Evolutionary conservation across 2,888 invertebrate species (phyloP), one percentile per base, ranked within the genome.

Genomic region (Caenorhabditis japonica): DNA sequence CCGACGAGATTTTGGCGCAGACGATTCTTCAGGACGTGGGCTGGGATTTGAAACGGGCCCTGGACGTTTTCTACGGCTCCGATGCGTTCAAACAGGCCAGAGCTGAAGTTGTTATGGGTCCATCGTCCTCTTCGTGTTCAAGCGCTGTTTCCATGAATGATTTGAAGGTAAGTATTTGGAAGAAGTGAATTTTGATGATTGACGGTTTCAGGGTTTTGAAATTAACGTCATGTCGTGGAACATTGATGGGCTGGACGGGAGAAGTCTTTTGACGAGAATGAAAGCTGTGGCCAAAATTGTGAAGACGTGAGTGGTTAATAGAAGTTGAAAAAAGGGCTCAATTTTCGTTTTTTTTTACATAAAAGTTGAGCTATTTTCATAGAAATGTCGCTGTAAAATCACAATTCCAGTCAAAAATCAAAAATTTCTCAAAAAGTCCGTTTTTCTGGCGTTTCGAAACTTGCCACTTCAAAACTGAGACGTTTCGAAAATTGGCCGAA

Each of bases 211-310:
- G 85, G 88, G 81, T 2, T 62, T 80, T 46, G 87, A 87, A 33
- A 87, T 90, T 49, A 89, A 89, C 19, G 75, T 91, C 10, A 83
- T 91, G 27, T 89, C 90, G 5, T 91, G 91, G 91, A 91, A 91
- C 83, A 88, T 91, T 56, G 91, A 91, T 88, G 91, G 91, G 1
- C 84, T 91, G 7, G 90, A 91, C 84, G 87, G 87, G 2, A 87
- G 88, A 49, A 90, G 90, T 81, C 76, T 90, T 1, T 85, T 88
- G 23, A 89, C 88, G 8, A 85, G 91, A 53, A 90, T 90, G n/a
- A 88, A 88, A 71, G 90, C 89, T 25, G 90, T 90, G 2, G 88
- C 89, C 66, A 87, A 89, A 47, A 88, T 89, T 23, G 89, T 91
- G 38, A 88, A 88, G 61, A 86, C 82, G 90, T 90, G 83, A 36